phyloP scores from a whole-genome alignment of 2,797 vertebrate species.

The Ptychadena robeensis region DNA sequence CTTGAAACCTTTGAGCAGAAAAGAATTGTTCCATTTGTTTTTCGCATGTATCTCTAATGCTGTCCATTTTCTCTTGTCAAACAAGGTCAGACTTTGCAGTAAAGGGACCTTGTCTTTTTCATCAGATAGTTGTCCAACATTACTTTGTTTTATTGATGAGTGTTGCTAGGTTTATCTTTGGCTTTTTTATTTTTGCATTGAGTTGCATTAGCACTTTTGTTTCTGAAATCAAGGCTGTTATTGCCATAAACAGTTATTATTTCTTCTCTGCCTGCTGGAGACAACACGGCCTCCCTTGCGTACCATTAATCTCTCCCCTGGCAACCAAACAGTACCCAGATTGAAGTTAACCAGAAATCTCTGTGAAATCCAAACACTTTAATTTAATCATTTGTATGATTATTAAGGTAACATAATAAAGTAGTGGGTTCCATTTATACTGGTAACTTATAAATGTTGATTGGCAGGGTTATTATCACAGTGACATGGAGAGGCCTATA shows the following conservation, averaged over 20 bases:
- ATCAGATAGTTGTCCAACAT: constrained; percentile 31
- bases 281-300: background rate
- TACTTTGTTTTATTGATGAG: constrained; percentile 54
- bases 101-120: constrained; percentile 33
- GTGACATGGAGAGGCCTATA: too few species aligned
- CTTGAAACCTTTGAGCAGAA: constrained; percentile 31
- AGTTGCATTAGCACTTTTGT: constrained; percentile 26
- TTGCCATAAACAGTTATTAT: constrained; percentile 28
- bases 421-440: background rate
- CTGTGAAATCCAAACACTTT: constrained; percentile 10
- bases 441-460: background rate
- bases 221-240: constrained; percentile 28
- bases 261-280: constrained; percentile 14
- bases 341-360: constrained; percentile 16
- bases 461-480: background rate
- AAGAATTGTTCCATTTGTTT: constrained; percentile 46
- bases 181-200: constrained; percentile 23
- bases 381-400: constrained; percentile 5
- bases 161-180: constrained; percentile 10
- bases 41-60: constrained; percentile 8
- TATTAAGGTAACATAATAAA: background rate
- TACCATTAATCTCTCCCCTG: constrained; percentile 24
- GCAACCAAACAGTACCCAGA: constrained; percentile 24
- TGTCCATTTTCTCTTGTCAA: constrained; percentile 42
- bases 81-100: constrained; percentile 50